Evolutionary conservation across 2,888 invertebrate species (phyloP).

Genomic region (Trisateles emortualis): DNA sequence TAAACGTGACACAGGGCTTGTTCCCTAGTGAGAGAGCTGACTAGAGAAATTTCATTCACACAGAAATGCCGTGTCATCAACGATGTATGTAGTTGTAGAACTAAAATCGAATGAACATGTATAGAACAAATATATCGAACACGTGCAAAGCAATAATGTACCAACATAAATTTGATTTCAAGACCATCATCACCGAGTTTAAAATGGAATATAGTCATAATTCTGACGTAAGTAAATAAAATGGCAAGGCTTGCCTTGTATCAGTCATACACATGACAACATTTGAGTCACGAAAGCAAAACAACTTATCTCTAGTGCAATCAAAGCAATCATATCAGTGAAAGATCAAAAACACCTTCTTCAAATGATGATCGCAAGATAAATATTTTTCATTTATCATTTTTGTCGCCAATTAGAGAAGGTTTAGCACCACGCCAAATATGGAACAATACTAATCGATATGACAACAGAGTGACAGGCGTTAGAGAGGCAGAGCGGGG

Average conservation of each 20-base stretch:
- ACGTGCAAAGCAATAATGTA: too few species aligned
- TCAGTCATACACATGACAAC: slow-evolving; percentile 9
- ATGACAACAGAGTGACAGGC: slow-evolving; percentile 32
- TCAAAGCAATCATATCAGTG: slow-evolving; percentile 8
- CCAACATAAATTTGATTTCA: too few species aligned
- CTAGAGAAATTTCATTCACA: slow-evolving; percentile 11
- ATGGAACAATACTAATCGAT: slow-evolving; percentile 42
- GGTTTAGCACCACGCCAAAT: slow-evolving; percentile 29
- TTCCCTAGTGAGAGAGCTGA: too few species aligned
- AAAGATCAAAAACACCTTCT: slow-evolving; percentile 7
- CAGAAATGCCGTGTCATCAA: slow-evolving; percentile 10
- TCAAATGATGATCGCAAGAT: slow-evolving; percentile 18
- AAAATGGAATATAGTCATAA: slow-evolving; percentile 19
- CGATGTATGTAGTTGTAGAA: not conserved
- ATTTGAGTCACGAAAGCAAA: slow-evolving; percentile 7
- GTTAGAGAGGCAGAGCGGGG: slow-evolving; percentile 28
- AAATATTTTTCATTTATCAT: slow-evolving; percentile 26
- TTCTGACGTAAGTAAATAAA: slow-evolving; percentile 22
- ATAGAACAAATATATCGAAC: not conserved
- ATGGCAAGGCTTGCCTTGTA: not conserved
- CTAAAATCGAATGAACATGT: slow-evolving; percentile 1
- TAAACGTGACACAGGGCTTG: too few species aligned
- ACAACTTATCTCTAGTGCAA: slow-evolving; percentile 6
- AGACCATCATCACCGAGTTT: slow-evolving; percentile 18
- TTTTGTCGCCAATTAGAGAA: slow-evolving; percentile 33